Evolutionary conservation across 2,113 vertebrate genomes (phyloP).

Genomic region (Notothenia coriiceps): DNA sequence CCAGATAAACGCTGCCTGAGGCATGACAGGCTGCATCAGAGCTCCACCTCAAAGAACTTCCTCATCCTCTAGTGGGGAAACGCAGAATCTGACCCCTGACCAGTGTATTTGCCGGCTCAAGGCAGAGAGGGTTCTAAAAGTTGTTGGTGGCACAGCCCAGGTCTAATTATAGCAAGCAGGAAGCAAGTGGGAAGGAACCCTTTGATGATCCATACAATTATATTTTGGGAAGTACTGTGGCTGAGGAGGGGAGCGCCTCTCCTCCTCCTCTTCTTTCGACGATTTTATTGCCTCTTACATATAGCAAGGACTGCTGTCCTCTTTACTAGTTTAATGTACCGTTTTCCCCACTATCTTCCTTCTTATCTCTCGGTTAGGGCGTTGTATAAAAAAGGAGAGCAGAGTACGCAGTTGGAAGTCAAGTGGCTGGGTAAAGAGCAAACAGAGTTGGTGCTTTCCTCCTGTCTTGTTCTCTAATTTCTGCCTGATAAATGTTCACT

Average conservation of each 20-base stretch:
- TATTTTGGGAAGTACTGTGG: conserved; percentile 54
- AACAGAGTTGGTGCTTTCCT: conserved; percentile 61
- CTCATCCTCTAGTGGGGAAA: conserved; percentile 40
- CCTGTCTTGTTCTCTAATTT: conserved; percentile 56
- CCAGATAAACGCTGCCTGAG: conserved; percentile 38
- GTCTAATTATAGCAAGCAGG: conserved; percentile 78
- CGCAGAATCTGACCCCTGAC: conserved; percentile 56
- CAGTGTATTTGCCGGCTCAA: conserved; percentile 28
- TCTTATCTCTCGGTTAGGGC: conserved; percentile 55
- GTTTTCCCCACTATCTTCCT: conserved; percentile 36
- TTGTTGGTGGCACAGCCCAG: conserved; percentile 42
- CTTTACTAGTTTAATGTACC: conserved; percentile 24
- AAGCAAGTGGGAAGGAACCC: conserved; percentile 67
- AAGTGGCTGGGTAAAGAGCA: conserved; percentile 56
- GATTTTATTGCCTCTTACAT: conserved; percentile 26
- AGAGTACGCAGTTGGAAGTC: conserved; percentile 55
- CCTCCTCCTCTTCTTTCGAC: conserved; percentile 33
- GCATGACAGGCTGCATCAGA: conserved; percentile 30
- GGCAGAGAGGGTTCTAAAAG: conserved; percentile 54
- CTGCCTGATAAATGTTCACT: conserved; percentile 45
- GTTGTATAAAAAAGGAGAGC: conserved; percentile 52
- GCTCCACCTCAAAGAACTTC: conserved; percentile 34
- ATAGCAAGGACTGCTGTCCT: conserved; percentile 30
- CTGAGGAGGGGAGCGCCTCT: conserved; percentile 36
- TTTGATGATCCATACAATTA: conserved; percentile 73